Conservation (phyloP, 2,113 vertebrate species). For the Chroicocephalus ridibundus region DNA sequence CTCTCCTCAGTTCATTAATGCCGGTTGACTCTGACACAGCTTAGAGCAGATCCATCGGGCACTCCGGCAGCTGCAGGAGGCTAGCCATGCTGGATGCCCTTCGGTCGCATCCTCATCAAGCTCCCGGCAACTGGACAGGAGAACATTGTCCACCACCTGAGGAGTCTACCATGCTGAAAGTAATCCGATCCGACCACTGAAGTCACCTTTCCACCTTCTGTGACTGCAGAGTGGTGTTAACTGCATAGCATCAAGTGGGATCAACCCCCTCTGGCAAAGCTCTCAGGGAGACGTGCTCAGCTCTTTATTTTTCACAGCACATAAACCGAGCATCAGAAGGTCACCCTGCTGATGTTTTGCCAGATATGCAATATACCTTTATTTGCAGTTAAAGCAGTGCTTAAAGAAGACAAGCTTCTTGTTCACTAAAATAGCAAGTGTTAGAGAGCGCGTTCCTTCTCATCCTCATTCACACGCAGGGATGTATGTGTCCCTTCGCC, state of each 20-base stretch:
- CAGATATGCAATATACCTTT: slow-evolving; percentile 19
- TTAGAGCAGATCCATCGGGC: neutral
- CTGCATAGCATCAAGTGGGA: neutral
- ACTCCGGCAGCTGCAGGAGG: neutral
- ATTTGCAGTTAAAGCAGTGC: neutral
- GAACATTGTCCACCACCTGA: neutral
- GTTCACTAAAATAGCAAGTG: neutral
- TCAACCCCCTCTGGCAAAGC: neutral
- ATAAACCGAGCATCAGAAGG: neutral
- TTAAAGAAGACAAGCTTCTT: slow-evolving; percentile 7
- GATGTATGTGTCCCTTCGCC: neutral
- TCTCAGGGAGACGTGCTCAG: neutral
- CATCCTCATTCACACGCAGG: neutral
- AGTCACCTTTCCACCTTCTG: neutral
- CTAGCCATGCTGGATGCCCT: neutral
- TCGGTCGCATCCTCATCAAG: neutral
- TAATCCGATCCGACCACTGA: neutral
- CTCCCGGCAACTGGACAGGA: neutral
- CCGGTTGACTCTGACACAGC: neutral
- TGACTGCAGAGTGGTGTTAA: neutral
- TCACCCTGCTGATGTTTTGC: slow-evolving; percentile 27
- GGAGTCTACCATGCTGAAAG: neutral
- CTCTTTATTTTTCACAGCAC: slow-evolving; percentile 14
- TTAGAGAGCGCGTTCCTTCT: neutral
- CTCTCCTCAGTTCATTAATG: neutral